A percentile compares a stretch with the other conserved stretches of the same genome.
Conservation (phyloP, 2,888 invertebrate species). For the Andrena hattorfiana region DNA sequence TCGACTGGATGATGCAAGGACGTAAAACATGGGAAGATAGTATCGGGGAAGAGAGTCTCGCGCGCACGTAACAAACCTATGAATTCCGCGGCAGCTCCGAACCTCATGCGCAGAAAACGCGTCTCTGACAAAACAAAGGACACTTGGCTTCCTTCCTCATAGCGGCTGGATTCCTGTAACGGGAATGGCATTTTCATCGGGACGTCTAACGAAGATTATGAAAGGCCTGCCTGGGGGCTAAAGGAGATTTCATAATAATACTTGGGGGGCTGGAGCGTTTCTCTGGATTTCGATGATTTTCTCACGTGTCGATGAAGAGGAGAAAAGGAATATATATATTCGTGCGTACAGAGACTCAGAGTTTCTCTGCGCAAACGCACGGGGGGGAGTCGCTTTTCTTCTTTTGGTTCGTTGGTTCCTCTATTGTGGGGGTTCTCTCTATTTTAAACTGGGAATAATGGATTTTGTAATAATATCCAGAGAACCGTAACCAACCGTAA, state of each 20-base stretch:
- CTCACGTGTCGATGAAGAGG: neutral
- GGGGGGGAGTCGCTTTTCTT: too few species aligned
- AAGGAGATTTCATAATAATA: constrained; percentile 40
- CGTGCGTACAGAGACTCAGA: too few species aligned
- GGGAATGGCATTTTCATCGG: constrained; percentile 45
- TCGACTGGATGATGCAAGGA: constrained; percentile 8
- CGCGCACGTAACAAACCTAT: constrained; percentile 53
- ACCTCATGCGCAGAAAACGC: constrained; percentile 30
- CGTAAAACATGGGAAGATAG: constrained; percentile 48
- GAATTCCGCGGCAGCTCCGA: constrained; percentile 47
- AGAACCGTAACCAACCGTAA: too few species aligned
- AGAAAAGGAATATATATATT: too few species aligned
- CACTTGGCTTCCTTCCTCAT: constrained; percentile 61
- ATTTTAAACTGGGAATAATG: too few species aligned
- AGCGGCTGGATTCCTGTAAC: constrained; percentile 62
- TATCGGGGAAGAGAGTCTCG: constrained; percentile 28
- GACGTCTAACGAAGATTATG: constrained; percentile 58
- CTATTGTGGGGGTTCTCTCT: too few species aligned
- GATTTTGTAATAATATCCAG: too few species aligned
- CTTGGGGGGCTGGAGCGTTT: neutral
- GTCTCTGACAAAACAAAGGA: constrained; percentile 58
- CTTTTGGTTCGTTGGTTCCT: too few species aligned
- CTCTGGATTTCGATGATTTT: neutral
- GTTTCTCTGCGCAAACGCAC: too few species aligned
- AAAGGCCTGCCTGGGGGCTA: constrained; percentile 29